Conservation (phyloP, 2,888 invertebrate genomes). For the Drosophila quinaria region DNA sequence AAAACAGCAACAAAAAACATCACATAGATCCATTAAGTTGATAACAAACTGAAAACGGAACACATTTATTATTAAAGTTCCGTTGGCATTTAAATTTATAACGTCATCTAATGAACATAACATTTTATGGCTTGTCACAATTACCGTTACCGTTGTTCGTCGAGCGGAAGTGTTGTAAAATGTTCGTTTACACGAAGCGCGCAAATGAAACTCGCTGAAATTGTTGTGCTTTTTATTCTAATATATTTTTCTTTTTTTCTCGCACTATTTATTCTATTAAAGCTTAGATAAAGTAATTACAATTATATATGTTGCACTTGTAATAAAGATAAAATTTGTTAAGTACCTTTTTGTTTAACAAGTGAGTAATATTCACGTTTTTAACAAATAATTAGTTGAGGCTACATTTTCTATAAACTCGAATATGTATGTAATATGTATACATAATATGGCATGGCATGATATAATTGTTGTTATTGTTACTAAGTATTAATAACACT, state of each 20-base stretch:
- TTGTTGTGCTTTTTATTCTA: constrained; percentile 21
- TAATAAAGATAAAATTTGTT: constrained; percentile 78
- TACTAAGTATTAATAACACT: constrained; percentile 36
- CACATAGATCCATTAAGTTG: not conserved
- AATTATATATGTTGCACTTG: constrained; percentile 47
- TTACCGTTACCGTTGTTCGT: constrained; percentile 7
- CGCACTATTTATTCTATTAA: constrained; percentile 76
- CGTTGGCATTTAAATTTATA: not conserved
- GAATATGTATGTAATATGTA: constrained; percentile 46
- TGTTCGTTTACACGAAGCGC: not conserved
- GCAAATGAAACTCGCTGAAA: constrained; percentile 4
- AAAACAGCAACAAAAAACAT: not conserved
- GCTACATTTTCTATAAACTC: constrained; percentile 45
- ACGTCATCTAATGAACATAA: not conserved
- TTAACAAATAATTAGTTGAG: constrained; percentile 46
- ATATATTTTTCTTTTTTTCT: constrained; percentile 33
- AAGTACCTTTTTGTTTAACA: constrained; percentile 77
- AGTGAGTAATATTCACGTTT: constrained; percentile 59
- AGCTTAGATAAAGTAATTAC: constrained; percentile 75
- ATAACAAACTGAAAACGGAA: constrained; percentile 11
- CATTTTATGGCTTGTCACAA: constrained; percentile 4
- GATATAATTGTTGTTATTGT: constrained; percentile 33
- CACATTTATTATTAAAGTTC: constrained; percentile 2
- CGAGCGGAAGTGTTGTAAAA: constrained; percentile 11
- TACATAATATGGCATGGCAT: constrained; percentile 72